phyloP scores from a whole-genome alignment of 2,888 invertebrate genomes.

The Aphidoletes aphidimyza region DNA sequence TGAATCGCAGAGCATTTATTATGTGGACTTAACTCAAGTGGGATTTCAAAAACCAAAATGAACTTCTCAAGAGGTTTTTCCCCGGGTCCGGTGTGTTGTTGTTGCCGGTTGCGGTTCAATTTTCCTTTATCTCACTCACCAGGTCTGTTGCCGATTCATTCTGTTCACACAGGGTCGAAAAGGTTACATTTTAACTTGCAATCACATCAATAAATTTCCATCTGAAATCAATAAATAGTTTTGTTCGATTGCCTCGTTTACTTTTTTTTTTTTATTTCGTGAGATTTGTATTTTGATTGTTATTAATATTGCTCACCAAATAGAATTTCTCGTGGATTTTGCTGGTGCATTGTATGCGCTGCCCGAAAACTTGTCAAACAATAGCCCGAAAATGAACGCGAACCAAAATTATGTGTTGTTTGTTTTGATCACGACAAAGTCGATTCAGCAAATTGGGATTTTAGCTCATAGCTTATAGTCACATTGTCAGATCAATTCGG shows the following conservation, averaged over 20 bases:
- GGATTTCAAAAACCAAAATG: slow-evolving; percentile 14
- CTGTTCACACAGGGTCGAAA: not conserved
- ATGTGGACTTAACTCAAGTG: slow-evolving; percentile 36
- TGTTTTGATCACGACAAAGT: not conserved
- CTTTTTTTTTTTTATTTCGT: not conserved
- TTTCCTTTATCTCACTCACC: not conserved
- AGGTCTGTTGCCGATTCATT: not conserved
- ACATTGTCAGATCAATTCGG: not conserved
- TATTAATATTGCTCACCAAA: not conserved
- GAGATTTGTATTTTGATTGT: slow-evolving; percentile 26
- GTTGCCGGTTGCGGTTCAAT: too few relatives aligned
- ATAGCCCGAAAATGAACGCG: not conserved
- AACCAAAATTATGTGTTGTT: not conserved
- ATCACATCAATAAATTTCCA: slow-evolving; percentile 35
- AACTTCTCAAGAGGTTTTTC: slow-evolving; percentile 9
- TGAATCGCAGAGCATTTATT: slow-evolving; percentile 23
- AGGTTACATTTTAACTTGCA: slow-evolving; percentile 5
- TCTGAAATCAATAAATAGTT: slow-evolving; percentile 43
- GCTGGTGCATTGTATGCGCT: not conserved
- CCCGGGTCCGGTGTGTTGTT: too few relatives aligned
- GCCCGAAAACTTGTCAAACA: too few relatives aligned
- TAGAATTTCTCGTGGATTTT: not conserved
- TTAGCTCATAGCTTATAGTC: not conserved
- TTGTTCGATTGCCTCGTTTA: slow-evolving; percentile 3
- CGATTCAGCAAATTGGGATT: too few relatives aligned